phyloP scores from a whole-genome alignment of 2,797 vertebrate species.

The Argya squamiceps region DNA sequence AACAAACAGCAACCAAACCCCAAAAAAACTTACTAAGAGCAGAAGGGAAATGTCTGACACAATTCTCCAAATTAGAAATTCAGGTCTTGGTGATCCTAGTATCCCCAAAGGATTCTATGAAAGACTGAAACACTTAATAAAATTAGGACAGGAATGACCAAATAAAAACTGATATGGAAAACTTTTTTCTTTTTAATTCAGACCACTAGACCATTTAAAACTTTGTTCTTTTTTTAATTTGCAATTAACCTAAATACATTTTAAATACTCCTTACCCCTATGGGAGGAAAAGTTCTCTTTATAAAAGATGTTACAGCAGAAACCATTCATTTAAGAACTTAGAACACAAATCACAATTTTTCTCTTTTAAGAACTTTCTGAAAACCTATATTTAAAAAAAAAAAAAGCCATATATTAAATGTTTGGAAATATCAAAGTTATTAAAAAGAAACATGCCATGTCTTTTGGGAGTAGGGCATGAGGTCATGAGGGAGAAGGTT shows the following conservation, averaged over 20 bases:
- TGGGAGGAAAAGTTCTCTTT: constrained; percentile 38
- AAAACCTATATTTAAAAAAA: background rate
- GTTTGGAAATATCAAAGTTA: background rate
- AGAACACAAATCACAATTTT: background rate
- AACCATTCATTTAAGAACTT: background rate
- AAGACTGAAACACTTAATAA: constrained; percentile 40
- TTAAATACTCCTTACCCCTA: constrained; percentile 20
- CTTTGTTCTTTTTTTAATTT: constrained; percentile 62
- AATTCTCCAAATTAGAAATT: constrained; percentile 40
- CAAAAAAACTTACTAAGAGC: background rate
- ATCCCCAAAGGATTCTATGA: constrained; percentile 41
- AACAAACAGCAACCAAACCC: background rate
- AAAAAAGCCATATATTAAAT: fast-evolving
- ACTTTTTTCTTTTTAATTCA: constrained; percentile 37
- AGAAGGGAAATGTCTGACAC: constrained; percentile 19
- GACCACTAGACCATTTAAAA: constrained; percentile 48
- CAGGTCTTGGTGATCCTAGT: constrained; percentile 25
- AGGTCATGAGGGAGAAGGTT: background rate
- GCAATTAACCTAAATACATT: constrained; percentile 69
- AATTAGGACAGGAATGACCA: constrained; percentile 33
- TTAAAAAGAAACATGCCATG: background rate
- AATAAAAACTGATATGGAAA: constrained; percentile 45
- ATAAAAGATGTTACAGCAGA: background rate
- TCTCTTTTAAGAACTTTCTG: background rate
- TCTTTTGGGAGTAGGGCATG: background rate